Base-by-base conservation (phyloP, 2,888 invertebrate genomes). In the Biston betularia region DNA sequence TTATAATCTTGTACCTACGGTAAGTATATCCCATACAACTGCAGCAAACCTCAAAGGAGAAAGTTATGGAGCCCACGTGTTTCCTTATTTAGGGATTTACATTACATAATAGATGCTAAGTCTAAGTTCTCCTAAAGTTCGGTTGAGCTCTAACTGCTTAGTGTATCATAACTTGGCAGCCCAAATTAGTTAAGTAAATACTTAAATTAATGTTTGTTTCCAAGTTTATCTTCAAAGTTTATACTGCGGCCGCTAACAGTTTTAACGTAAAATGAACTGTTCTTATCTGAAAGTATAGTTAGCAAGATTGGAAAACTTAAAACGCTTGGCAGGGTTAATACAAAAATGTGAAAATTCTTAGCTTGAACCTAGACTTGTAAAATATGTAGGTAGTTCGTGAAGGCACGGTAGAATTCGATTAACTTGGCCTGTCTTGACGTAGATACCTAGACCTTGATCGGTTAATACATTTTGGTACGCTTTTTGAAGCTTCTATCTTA, bases 281-380 rank as follows among this genome's bases (percentile, higher is more conserved):
- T 46, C 48, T 53, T 53, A 45, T 61, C 53, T 46, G 10, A 50
- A 61, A 56, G 42, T 62, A 63, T 68, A 68, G 63, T 63, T 55
- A 42, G 61, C 48, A 44, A 68, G 63, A 71, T 69, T 69, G 71
- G 64, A 71, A 71, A 71, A 71, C 66, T 69, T 68, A 12, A 40
- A 50, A 11, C 70, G 65, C 62, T 68, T 60, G 46, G n/a, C 50
- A 24, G 53, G 42, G 58, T 48, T 61, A 58, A 63, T 53, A 59
- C 52, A 64, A 71, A 69, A 73, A 63, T 62, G 53, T 14, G 58
- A 65, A 68, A 69, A 62, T 66, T 65, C 12, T 38, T 24, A 24
- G 24, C 38, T 44, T 46, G 65, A 54, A 48, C 5, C 55, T 50
- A 24, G 65, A 56, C 56, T 65, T 63, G 52, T 56, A 40, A 60